Conservation (phyloP, 2,888 invertebrate genomes). For the Tupiocoris notatus region DNA sequence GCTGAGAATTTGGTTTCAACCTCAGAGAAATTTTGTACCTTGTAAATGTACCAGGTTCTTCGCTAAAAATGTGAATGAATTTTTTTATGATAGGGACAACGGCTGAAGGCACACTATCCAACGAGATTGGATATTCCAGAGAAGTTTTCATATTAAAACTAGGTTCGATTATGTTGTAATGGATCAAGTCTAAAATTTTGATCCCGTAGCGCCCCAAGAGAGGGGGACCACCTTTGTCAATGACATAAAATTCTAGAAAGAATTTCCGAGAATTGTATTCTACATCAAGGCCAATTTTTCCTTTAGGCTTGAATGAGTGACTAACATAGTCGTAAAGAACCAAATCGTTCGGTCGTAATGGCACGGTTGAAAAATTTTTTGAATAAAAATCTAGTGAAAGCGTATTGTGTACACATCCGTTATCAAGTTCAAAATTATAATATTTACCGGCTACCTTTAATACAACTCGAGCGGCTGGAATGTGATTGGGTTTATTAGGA, state of each 20-base stretch:
- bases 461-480: too few relatives aligned
- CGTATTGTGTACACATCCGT: conserved; percentile 8
- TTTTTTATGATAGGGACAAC: neutral
- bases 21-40: neutral
- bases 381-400: conserved; percentile 11
- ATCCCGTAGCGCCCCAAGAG: conserved; percentile 1
- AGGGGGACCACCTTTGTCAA: conserved; percentile 2
- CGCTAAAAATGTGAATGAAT: neutral
- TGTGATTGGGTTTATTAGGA: neutral
- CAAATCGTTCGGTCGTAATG: conserved; percentile 4
- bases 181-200: neutral
- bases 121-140: neutral
- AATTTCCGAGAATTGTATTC: neutral
- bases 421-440: conserved; percentile 18
- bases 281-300: neutral
- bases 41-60: neutral
- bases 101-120: neutral
- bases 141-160: neutral
- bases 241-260: conserved; percentile 8
- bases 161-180: neutral
- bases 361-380: too few relatives aligned
- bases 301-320: neutral
- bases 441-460: neutral
- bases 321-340: conserved; percentile 12
- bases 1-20: conserved; percentile 11